Evolutionary conservation across 2,888 invertebrate species (phyloP).

Genomic region (Perizoma flavofasciatum): DNA sequence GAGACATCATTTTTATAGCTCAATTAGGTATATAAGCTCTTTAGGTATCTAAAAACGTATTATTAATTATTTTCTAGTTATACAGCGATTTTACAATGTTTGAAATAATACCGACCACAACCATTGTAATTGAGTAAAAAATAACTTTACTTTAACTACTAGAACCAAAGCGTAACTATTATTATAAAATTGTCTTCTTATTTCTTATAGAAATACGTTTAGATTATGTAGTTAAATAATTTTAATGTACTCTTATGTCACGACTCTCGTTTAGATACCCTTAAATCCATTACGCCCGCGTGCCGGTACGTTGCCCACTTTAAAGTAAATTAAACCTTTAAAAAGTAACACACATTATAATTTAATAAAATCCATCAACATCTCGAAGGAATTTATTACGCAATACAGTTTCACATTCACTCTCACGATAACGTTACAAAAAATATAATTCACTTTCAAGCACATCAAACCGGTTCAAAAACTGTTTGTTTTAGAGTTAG

Average conservation of each 20-base stretch:
- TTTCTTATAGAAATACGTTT: not conserved
- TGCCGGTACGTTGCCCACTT: conserved; percentile 22
- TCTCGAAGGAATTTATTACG: conserved; percentile 64
- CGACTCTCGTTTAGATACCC: conserved; percentile 20
- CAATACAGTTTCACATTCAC: conserved; percentile 78
- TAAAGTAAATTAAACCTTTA: conserved; percentile 38
- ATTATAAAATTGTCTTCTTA: not conserved
- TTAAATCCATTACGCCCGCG: conserved; percentile 31
- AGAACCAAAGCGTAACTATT: not conserved
- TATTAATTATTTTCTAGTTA: too few relatives aligned
- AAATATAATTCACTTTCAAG: conserved; percentile 77
- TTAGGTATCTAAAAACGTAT: too few relatives aligned
- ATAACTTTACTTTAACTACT: too few relatives aligned
- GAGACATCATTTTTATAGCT: too few relatives aligned
- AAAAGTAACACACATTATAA: conserved; percentile 46
- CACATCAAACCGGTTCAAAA: conserved; percentile 62
- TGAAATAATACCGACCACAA: too few relatives aligned
- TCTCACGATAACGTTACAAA: conserved; percentile 63
- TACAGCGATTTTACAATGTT: too few relatives aligned
- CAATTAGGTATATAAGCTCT: too few relatives aligned
- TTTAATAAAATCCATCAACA: conserved; percentile 55
- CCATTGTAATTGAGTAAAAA: too few relatives aligned
- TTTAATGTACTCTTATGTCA: conserved; percentile 20
- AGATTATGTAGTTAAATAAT: not conserved
- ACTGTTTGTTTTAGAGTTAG: conserved; percentile 15